A percentile compares a stretch with the other conserved stretches of the same genome.
These are phyloP conservation scores for Lepus oiostolus DNA, from an alignment of 2,797 vertebrate genomes.

Conservation along the genomic window DNA sequence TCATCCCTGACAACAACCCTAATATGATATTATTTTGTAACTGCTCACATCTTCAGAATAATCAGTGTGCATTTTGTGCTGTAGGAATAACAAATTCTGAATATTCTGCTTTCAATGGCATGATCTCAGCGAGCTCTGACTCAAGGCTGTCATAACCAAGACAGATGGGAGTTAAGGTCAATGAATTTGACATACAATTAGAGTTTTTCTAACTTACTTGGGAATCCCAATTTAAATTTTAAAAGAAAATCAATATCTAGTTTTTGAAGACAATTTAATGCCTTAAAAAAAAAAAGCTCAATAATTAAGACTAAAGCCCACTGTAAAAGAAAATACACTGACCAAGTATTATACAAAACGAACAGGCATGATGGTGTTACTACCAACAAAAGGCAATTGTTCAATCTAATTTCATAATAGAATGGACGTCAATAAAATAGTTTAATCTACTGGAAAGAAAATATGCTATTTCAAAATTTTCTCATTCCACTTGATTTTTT, in stretches of 20 bases:
- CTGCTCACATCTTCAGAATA: not conserved
- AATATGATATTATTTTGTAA: not conserved
- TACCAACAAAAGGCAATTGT: not conserved
- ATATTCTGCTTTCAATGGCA: not conserved
- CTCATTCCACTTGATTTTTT: not conserved
- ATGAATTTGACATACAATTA: not conserved
- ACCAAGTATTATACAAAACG: not conserved
- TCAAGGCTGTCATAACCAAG: not conserved
- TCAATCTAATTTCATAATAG: constrained; percentile 34
- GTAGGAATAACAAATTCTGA: not conserved
- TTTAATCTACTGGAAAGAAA: constrained; percentile 10
- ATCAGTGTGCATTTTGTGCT: not conserved
- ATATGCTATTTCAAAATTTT: constrained; percentile 1
- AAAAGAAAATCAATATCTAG: constrained; percentile 35
- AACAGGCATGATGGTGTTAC: not conserved
- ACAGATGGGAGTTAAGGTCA: not conserved
- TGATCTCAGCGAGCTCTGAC: not conserved
- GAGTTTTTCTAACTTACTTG: not conserved
- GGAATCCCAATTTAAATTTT: not conserved
- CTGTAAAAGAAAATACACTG: constrained; percentile 3
- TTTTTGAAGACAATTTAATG: constrained; percentile 2
- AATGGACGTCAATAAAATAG: constrained; percentile 2
- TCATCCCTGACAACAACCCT: not conserved
- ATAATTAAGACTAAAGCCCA: not conserved
- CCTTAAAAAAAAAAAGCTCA: constrained; percentile 24